Evolutionary conservation across 2,113 vertebrate species (phyloP).

Genomic region (Xiphorhynchus elegans): DNA sequence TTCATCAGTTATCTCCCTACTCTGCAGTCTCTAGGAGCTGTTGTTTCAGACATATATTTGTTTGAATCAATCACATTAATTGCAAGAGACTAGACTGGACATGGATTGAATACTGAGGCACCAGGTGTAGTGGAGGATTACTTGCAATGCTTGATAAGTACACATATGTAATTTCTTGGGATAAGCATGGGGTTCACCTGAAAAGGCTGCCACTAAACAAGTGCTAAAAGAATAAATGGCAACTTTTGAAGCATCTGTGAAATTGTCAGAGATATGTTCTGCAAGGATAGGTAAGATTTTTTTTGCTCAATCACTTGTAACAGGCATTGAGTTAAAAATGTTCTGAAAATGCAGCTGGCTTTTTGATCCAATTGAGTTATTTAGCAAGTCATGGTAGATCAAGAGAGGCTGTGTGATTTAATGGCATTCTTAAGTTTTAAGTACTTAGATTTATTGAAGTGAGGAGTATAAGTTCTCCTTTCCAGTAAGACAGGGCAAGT

Average conservation of each 20-base stretch:
- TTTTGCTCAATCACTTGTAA: not conserved
- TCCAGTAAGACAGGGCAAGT: not conserved
- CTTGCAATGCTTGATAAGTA: not conserved
- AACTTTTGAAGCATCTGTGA: not conserved
- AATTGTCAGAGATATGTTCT: not conserved
- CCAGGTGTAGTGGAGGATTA: not conserved
- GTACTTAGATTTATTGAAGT: not conserved
- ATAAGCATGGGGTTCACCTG: not conserved
- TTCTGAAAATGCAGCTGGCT: not conserved
- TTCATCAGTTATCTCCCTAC: not conserved
- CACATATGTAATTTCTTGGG: not conserved
- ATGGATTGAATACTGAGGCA: not conserved
- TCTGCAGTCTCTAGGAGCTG: not conserved
- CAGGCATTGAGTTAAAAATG: not conserved
- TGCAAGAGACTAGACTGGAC: not conserved
- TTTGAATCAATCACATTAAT: conserved; percentile 32
- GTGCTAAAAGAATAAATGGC: not conserved
- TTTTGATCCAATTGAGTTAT: not conserved
- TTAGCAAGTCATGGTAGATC: not conserved
- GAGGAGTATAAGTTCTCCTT: not conserved
- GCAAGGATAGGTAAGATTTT: not conserved
- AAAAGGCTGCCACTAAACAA: not conserved
- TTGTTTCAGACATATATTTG: not conserved
- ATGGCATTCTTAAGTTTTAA: not conserved
- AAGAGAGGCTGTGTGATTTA: not conserved